phyloP scores from a whole-genome alignment of 2,888 invertebrate species.

The Apoda limacodes region DNA sequence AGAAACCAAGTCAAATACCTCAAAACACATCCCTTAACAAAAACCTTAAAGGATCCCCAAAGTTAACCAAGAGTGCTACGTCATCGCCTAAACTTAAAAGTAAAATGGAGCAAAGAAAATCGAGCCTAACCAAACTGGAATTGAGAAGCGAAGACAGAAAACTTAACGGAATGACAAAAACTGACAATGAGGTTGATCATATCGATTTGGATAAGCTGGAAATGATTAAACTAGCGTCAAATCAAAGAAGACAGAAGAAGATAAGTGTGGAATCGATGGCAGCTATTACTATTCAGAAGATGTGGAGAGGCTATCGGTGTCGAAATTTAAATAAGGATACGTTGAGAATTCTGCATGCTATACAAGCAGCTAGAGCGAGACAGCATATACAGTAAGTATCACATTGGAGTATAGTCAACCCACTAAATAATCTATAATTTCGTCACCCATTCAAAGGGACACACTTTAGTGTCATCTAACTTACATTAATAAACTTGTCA shows the following conservation, averaged over 20 bases:
- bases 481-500: slow-evolving; percentile 1
- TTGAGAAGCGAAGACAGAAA: slow-evolving; percentile 34
- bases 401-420: not conserved
- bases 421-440: not conserved
- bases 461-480: not conserved
- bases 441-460: not conserved
- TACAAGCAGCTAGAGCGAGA: slow-evolving; percentile 82
- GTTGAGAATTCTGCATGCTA: slow-evolving; percentile 71
- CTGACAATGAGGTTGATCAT: slow-evolving; percentile 26
- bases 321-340: slow-evolving; percentile 79
- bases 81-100: slow-evolving; percentile 56
- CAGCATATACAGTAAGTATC: slow-evolving; percentile 86
- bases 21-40: slow-evolving; percentile 27
- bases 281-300: slow-evolving; percentile 85
- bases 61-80: slow-evolving; percentile 54
- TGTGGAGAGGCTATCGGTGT: slow-evolving; percentile 87
- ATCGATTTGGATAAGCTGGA: slow-evolving; percentile 44
- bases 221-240: slow-evolving; percentile 47
- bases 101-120: slow-evolving; percentile 54
- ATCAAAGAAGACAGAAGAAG: slow-evolving; percentile 53
- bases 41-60: slow-evolving; percentile 50
- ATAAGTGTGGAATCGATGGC: slow-evolving; percentile 60
- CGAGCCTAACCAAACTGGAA: slow-evolving; percentile 41
- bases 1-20: slow-evolving; percentile 28
- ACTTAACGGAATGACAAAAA: slow-evolving; percentile 36